Base-by-base conservation (phyloP, 2,113 vertebrate species). In the Caranx melampygus region DNA sequence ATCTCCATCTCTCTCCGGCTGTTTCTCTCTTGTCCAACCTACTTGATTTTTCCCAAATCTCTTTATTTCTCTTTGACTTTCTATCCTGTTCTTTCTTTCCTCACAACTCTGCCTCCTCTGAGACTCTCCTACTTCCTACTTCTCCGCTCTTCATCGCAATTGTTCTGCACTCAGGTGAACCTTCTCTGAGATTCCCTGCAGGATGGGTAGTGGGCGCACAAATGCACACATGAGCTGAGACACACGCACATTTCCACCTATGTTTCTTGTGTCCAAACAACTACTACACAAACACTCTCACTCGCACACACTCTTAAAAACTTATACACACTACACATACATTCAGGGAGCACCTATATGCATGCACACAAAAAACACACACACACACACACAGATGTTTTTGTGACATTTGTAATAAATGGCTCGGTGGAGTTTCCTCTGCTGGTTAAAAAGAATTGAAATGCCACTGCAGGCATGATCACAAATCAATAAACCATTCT, bases 391-490 rank as follows among this genome's bases (percentile, higher is more conserved):
- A 2, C 31, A 42, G 33, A 20, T 81, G 60, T 66, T 54, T n/a
- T 75, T 12, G 3, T 89, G 83, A 85, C 88, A 90, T 90, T 85
- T 89, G 59, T 78, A 82, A 81, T 80, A 81, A 73, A 90, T 78
- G 57, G 40, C 66, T 73, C 58, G 40, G 63, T 72, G 57, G 75
- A 80, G 86, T 87, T 85, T 87, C 89, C 81, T 78, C 34, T 72
- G 47, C 83, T 80, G 82, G 73, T 86, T 85, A 74, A 78, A 87
- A 86, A 77, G 61, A 75, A 90, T 55, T 89, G 78, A 91, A 88
- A 88, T 84, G 83, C 84, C 78, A 87, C 83, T 78, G 86, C 72
- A 82, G 85, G 54, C 88, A 82, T 88, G 84, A 91, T 91, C 88
- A 86, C 78, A 85, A 85, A 90, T 92, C 84, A 78, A 91, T 89